Evolutionary conservation across 92 coral and sea anemone species (phyloP).

Genomic region (Phenganax subtilis): DNA sequence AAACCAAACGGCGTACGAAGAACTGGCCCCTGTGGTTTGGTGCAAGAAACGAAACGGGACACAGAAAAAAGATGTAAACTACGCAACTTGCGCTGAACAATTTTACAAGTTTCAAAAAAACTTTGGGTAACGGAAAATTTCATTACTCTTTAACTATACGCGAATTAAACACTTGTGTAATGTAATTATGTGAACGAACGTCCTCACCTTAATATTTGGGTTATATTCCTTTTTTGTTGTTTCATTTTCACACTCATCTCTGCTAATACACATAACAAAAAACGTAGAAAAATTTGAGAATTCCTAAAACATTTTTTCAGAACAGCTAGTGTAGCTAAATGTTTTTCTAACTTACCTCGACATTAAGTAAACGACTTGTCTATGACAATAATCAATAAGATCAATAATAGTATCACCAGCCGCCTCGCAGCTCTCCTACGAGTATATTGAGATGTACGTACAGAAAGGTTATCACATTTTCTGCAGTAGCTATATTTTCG

Average conservation of each 20-base stretch:
- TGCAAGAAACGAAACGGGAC: too few relatives aligned
- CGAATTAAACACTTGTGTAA: too few relatives aligned
- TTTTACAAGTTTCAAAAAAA: too few relatives aligned
- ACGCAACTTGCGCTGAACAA: too few relatives aligned
- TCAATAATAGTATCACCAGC: slow-evolving; percentile 88
- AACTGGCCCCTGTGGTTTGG: too few relatives aligned
- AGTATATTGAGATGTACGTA: not conserved
- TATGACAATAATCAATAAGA: slow-evolving; percentile 85
- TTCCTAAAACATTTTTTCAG: too few relatives aligned
- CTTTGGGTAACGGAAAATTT: too few relatives aligned
- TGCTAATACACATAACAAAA: not conserved
- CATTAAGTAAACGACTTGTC: slow-evolving; percentile 71
- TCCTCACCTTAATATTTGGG: slow-evolving; percentile 2
- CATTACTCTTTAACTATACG: too few relatives aligned
- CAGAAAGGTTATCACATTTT: not conserved
- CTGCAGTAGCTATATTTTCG: not conserved
- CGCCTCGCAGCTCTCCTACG: slow-evolving; percentile 91
- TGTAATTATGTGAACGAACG: not conserved
- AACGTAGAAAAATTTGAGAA: too few relatives aligned
- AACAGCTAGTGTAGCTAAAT: too few relatives aligned
- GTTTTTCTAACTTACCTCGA: slow-evolving; percentile 46
- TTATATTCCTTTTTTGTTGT: not conserved
- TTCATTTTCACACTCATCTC: slow-evolving; percentile 7
- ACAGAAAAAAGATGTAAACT: too few relatives aligned
- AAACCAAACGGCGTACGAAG: too few relatives aligned